phyloP scores from a whole-genome alignment of 2,113 vertebrate species.

The Apus apus region DNA sequence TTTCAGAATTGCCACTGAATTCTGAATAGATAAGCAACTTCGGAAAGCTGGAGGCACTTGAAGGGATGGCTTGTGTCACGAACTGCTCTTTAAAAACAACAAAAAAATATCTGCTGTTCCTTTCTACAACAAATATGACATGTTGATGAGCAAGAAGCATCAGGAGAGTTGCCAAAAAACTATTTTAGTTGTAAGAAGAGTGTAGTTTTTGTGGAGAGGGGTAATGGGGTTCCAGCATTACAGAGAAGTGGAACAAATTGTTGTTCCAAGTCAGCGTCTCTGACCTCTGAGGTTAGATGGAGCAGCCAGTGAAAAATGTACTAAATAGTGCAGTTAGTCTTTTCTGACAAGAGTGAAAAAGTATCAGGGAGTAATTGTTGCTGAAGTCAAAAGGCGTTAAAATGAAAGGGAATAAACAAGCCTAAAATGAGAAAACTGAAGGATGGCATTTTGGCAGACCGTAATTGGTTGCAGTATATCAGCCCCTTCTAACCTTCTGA shows the following conservation, averaged over 20 bases:
- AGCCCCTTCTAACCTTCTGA: neutral
- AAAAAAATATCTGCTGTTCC: neutral
- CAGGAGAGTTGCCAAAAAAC: neutral
- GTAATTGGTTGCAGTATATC: neutral
- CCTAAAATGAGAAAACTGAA: neutral
- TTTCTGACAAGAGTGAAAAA: neutral
- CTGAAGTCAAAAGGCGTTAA: neutral
- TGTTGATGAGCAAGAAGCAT: neutral
- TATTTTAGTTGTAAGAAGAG: neutral
- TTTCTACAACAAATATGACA: neutral
- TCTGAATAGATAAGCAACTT: neutral
- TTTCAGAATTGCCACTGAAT: neutral
- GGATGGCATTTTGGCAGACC: neutral
- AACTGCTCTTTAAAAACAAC: neutral
- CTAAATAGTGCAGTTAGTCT: neutral
- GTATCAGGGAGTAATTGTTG: neutral
- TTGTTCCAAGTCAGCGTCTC: neutral
- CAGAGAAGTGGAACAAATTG: neutral
- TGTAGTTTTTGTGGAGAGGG: neutral
- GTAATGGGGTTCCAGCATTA: neutral
- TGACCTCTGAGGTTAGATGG: neutral
- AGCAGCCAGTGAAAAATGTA: neutral
- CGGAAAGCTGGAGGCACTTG: neutral
- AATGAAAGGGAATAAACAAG: neutral
- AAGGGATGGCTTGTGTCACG: neutral